Evolutionary conservation across 2,797 vertebrate species (phyloP).

Genomic region (Alfaro cultratus): DNA sequence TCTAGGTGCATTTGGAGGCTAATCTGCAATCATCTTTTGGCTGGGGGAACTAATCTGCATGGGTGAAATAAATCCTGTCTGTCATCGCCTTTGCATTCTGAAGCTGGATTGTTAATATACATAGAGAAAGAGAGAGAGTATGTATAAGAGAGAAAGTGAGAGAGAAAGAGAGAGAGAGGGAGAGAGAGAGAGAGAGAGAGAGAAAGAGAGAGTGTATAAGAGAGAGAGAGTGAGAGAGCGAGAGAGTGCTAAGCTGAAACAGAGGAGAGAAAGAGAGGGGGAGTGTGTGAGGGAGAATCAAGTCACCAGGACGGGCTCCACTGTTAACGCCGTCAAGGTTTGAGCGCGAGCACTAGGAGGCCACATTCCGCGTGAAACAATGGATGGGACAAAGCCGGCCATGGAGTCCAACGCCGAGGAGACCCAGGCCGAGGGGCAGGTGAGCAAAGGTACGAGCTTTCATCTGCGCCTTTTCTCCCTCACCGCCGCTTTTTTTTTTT

Average conservation of each 20-base stretch:
- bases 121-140: slow-evolving; percentile 61
- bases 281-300: slow-evolving; percentile 64
- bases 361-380: slow-evolving; percentile 83
- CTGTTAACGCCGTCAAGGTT: slow-evolving; percentile 59
- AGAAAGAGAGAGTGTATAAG: slow-evolving; percentile 27
- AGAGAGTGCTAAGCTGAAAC: slow-evolving; percentile 7
- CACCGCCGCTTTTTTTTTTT: slow-evolving; percentile 1
- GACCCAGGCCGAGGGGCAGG: slow-evolving; percentile 93
- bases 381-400: slow-evolving; percentile 97
- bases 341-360: slow-evolving; percentile 73
- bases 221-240: slow-evolving; percentile 18
- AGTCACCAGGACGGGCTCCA: slow-evolving; percentile 70
- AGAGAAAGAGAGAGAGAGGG: slow-evolving; percentile 30
- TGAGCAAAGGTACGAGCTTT: slow-evolving; percentile 92
- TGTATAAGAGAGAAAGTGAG: slow-evolving; percentile 29
- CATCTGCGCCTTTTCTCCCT: slow-evolving; percentile 45
- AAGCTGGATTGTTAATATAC: slow-evolving; percentile 68
- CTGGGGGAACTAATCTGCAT: slow-evolving; percentile 79
- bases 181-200: slow-evolving; percentile 35
- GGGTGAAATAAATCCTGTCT: slow-evolving; percentile 83
- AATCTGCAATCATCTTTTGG: slow-evolving; percentile 77
- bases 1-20: slow-evolving; percentile 40
- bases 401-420: slow-evolving; percentile 96
- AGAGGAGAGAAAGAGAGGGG: slow-evolving; percentile 63
- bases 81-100: slow-evolving; percentile 84